Conservation (phyloP, 2,888 invertebrate genomes). For the Drosophila meridionalis region DNA sequence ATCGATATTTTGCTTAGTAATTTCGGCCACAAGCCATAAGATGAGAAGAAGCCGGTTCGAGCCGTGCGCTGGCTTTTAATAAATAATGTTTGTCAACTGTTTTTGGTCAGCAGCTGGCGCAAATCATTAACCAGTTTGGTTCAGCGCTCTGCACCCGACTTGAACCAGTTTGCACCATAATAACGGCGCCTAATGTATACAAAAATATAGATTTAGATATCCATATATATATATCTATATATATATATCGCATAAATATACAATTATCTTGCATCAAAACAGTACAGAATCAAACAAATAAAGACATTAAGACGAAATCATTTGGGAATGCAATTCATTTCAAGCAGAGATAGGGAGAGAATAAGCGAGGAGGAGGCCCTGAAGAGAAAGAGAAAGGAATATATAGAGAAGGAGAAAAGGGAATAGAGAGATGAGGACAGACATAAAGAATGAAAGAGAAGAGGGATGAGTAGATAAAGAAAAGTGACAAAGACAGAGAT, state of each 20-base stretch:
- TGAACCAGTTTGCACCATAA: conserved; percentile 40
- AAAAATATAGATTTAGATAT: neutral
- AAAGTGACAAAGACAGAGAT: no score
- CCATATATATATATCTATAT: no score
- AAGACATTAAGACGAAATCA: no score
- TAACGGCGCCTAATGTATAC: neutral
- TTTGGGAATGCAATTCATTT: no score
- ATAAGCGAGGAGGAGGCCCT: no score
- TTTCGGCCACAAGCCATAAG: neutral
- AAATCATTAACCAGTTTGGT: conserved; percentile 42
- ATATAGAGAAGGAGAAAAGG: no score
- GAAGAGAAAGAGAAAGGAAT: no score
- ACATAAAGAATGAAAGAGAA: no score
- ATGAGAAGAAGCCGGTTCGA: conserved; percentile 15
- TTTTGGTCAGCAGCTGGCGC: conserved; percentile 34
- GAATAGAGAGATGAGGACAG: no score
- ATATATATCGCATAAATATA: neutral
- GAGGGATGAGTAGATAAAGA: no score
- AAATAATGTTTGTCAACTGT: conserved; percentile 31
- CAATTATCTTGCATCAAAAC: neutral
- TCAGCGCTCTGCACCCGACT: conserved; percentile 19
- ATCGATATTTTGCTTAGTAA: conserved; percentile 12
- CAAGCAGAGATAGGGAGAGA: no score
- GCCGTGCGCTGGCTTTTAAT: conserved; percentile 25
- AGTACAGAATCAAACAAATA: neutral